Evolutionary conservation across 2,113 vertebrate genomes (phyloP).

Genomic region (Antechinus flavipes): DNA sequence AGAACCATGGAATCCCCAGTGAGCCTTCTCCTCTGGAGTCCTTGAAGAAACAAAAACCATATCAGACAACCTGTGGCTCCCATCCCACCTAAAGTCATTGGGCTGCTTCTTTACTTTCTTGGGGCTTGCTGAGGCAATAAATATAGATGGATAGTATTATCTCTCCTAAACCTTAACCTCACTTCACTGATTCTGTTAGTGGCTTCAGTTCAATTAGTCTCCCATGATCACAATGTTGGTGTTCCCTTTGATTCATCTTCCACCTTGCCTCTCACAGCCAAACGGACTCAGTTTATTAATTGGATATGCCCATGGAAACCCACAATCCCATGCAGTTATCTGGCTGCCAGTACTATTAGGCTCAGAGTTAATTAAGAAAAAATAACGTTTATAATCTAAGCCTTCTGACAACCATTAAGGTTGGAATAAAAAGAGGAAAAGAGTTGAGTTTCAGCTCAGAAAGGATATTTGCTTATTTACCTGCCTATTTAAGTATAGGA

Average conservation of each 20-base stretch:
- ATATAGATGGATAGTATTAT: background rate
- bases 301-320: background rate
- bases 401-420: background rate
- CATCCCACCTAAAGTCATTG: background rate
- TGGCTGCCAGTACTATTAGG: background rate
- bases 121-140: background rate
- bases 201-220: background rate
- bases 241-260: background rate
- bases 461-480: background rate
- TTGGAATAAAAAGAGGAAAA: background rate
- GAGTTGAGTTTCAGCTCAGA: background rate
- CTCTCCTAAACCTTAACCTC: background rate
- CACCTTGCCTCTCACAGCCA: background rate
- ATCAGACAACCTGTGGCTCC: background rate
- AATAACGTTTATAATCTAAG: background rate
- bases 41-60: background rate
- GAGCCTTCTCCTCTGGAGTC: background rate
- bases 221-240: background rate
- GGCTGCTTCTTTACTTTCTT: background rate
- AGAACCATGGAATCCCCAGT: background rate
- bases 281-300: background rate
- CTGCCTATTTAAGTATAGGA: background rate
- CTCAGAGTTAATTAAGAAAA: background rate
- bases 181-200: background rate
- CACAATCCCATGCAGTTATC: background rate